phyloP scores from a whole-genome alignment of 2,797 vertebrate species.

The Triplophysa yarkandensis region DNA sequence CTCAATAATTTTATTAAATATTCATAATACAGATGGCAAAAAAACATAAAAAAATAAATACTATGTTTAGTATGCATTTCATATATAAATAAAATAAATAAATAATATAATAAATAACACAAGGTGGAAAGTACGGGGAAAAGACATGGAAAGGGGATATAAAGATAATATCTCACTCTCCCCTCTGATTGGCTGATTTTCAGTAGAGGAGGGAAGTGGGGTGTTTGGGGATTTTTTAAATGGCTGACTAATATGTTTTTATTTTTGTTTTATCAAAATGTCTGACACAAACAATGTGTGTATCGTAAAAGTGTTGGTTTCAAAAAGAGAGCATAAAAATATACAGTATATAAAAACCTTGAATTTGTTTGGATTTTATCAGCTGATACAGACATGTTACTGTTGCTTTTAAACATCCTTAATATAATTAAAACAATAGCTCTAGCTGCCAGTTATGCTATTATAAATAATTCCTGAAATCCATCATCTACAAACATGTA shows the following conservation, averaged over 20 bases:
- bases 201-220: constrained; percentile 59
- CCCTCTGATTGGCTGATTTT: constrained; percentile 44
- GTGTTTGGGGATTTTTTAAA: constrained; percentile 70
- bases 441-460: constrained; percentile 18
- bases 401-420: not conserved
- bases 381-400: not conserved
- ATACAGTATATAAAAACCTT: not conserved
- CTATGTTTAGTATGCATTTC: constrained; percentile 26
- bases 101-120: constrained; percentile 57
- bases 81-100: constrained; percentile 63
- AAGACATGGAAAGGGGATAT: constrained; percentile 61
- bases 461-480: not conserved
- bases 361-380: not conserved
- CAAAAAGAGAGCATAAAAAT: not conserved
- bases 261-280: constrained; percentile 2
- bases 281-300: not conserved
- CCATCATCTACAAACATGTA: not conserved
- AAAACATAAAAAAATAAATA: constrained; percentile 56
- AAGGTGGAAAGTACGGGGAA: constrained; percentile 69
- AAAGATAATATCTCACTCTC: constrained; percentile 30
- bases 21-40: not conserved
- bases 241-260: constrained; percentile 26
- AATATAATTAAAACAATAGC: not conserved
- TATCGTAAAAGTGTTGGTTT: not conserved
- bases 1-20: constrained; percentile 14